A percentile compares a stretch with the other conserved stretches of the same genome.
phyloP scores from a whole-genome alignment of 2,888 invertebrate genomes.

The Xylocampa areola region DNA sequence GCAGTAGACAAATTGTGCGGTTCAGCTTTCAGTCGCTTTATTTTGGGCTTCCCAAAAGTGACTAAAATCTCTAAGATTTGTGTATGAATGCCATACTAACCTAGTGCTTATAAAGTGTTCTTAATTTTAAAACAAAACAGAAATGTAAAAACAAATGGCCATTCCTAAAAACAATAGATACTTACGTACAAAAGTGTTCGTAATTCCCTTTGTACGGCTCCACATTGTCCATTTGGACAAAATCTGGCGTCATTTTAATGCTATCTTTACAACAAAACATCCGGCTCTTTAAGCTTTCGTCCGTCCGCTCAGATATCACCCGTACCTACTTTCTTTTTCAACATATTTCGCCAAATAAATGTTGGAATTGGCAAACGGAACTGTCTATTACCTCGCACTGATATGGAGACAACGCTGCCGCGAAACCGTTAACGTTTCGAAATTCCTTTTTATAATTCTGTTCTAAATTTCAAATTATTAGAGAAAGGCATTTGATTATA shows the following conservation, averaged over 20 bases:
- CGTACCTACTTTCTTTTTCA: slow-evolving; percentile 40
- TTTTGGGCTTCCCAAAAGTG: no score
- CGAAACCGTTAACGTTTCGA: slow-evolving; percentile 4
- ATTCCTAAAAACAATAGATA: slow-evolving; percentile 37
- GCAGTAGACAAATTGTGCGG: no score
- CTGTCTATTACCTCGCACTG: slow-evolving; percentile 40
- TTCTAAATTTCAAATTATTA: neutral
- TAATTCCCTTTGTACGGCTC: slow-evolving; percentile 35
- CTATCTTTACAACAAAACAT: slow-evolving; percentile 71
- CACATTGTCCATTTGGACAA: slow-evolving; percentile 52
- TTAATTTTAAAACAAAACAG: no score
- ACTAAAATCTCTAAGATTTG: no score
- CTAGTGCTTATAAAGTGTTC: no score
- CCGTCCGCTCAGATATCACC: slow-evolving; percentile 48
- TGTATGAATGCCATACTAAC: no score
- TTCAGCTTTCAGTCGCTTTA: no score
- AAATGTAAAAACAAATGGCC: neutral
- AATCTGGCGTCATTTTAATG: slow-evolving; percentile 59
- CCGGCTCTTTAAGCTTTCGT: slow-evolving; percentile 64
- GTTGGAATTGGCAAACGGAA: slow-evolving; percentile 49
- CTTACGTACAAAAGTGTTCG: slow-evolving; percentile 21
- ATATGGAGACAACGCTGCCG: slow-evolving; percentile 19
- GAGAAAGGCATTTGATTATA: neutral
- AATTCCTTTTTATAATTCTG: neutral
- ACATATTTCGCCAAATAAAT: slow-evolving; percentile 56